Base-by-base conservation (phyloP, 2,888 invertebrate genomes). In the Agriotes lineatus region DNA sequence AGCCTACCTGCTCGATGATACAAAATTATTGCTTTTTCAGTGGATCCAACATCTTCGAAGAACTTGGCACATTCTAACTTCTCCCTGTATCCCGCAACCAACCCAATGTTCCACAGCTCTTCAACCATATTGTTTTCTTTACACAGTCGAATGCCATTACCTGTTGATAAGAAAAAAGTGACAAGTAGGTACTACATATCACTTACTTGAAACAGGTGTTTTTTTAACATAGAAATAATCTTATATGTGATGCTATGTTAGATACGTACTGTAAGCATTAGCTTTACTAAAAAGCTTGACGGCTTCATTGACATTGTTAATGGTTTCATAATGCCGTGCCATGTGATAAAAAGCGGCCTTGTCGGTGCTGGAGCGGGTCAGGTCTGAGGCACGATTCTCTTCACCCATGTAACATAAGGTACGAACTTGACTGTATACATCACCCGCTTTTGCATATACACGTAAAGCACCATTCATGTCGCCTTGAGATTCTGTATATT, bases 401-500 rank as follows among this genome's bases (percentile, higher is more conserved):
- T 91, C 89, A 0, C 90, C 89, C 82, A 93, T 87, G 73, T 92
- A 93, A 76, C 93, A 94, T 0, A 93, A 84, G 45, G 93, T 86
- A 69, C 92, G 87, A 0, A 91, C 90, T 77, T 94, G 89, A 0
- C 93, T 93, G 73, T 93, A 88, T 82, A 90, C 90, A 82, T 99
- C 98, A 70, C 93, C 92, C 0, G 97, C 96, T 67, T 90, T 90
- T 77, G 92, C 91, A 81, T 99, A 99, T 52, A 94, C 92, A 69
- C 93, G 92, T 69, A 97, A 84, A 0, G 99, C 98, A 0, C 91
- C 89, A 73, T 96, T 94, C 87, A 97, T 91, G 78, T 99, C 96
- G 0, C 96, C 97, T 30, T 93, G 92, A 75, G 97, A 97, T 85
- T 99, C 99, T 69, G 96, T 88, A 81, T 97, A 99, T 81, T 98